These are phyloP conservation scores for Himalopsyche anomala DNA, from an alignment of 2,888 invertebrate genomes.

Conservation along the genomic window DNA sequence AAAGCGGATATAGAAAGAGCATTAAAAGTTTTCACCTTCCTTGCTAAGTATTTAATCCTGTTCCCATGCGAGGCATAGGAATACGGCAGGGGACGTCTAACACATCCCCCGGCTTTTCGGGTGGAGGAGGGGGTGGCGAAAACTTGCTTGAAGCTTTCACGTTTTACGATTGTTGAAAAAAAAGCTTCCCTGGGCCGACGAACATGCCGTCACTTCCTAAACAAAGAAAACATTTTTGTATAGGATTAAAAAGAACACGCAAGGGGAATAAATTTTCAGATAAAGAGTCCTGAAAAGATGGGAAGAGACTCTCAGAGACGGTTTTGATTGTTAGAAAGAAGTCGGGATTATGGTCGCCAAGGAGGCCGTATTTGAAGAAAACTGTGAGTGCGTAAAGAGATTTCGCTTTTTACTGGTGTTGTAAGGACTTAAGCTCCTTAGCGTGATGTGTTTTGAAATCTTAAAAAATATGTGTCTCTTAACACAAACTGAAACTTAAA, in stretches of 20 bases:
- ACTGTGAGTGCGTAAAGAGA: constrained; percentile 31
- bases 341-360: constrained; percentile 53
- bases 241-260: constrained; percentile 62
- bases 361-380: constrained; percentile 50
- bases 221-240: constrained; percentile 64
- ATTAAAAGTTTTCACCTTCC: constrained; percentile 65
- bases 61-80: constrained; percentile 60
- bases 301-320: constrained; percentile 47
- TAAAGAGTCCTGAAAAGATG: constrained; percentile 47
- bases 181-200: constrained; percentile 55
- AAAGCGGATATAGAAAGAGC: constrained; percentile 62
- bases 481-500: neutral
- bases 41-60: constrained; percentile 65
- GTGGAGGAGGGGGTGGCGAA: neutral
- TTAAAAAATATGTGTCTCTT: constrained; percentile 25
- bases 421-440: constrained; percentile 35
- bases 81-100: constrained; percentile 45
- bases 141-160: constrained; percentile 61
- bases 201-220: constrained; percentile 60
- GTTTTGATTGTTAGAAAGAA: constrained; percentile 61
- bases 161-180: constrained; percentile 62
- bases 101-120: constrained; percentile 41
- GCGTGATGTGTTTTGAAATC: constrained; percentile 23
- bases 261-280: constrained; percentile 63
- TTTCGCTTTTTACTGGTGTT: constrained; percentile 42